A percentile compares a stretch with the other conserved stretches of the same genome.
Evolutionary conservation across 2,797 vertebrate species (phyloP).

Genomic region (Lepidocolaptes lacrymiger): DNA sequence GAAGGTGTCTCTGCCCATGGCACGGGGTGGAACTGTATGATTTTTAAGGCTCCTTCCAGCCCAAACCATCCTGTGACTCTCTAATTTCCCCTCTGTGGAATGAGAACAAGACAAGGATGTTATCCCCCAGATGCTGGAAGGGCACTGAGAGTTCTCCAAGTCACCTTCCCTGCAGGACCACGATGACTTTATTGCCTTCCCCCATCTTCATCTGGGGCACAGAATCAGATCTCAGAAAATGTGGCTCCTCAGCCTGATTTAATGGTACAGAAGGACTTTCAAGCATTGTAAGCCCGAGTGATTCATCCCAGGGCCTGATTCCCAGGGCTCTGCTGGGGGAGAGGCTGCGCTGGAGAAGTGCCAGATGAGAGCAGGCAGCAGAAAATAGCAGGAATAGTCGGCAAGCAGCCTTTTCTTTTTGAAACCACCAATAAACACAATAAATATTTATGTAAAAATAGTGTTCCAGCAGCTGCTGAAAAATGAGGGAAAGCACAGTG

Average conservation of each 20-base stretch:
- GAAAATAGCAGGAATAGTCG: background rate
- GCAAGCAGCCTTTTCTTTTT: background rate
- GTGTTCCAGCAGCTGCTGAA: background rate
- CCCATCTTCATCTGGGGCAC: background rate
- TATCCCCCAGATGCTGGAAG: background rate
- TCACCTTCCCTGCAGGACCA: background rate
- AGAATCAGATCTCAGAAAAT: background rate
- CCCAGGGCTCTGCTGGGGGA: background rate
- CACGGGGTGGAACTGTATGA: background rate
- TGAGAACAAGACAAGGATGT: background rate
- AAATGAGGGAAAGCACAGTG: background rate
- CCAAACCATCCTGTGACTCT: background rate
- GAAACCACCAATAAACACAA: background rate
- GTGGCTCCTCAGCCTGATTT: constrained; percentile 2
- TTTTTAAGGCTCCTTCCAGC: background rate
- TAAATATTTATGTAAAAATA: constrained; percentile 29
- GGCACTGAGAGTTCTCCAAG: background rate
- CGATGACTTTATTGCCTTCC: background rate
- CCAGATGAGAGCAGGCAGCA: background rate
- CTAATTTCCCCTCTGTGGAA: background rate
- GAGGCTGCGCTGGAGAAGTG: background rate
- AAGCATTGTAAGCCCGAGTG: background rate
- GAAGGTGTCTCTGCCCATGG: background rate
- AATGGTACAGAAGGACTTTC: background rate
- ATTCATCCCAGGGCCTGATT: constrained; percentile 25